phyloP scores from a whole-genome alignment of 2,888 invertebrate genomes.

The Leptopterna dolabrata region DNA sequence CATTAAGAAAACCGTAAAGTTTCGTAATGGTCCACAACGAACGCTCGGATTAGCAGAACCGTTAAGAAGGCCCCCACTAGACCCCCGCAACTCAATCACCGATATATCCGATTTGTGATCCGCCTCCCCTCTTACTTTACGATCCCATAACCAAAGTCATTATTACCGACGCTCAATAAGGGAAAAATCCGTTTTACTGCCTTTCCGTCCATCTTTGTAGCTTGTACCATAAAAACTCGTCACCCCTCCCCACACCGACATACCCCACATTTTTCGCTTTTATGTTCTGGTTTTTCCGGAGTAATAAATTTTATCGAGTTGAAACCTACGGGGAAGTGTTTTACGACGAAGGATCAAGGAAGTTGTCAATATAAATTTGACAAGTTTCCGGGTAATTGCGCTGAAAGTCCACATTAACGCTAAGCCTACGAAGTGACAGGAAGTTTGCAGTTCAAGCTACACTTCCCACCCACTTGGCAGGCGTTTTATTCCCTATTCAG shows the following conservation, averaged over 20 bases:
- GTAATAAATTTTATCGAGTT: conserved; percentile 29
- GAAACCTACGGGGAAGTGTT: not conserved
- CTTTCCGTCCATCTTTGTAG: not conserved
- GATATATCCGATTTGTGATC: conserved; percentile 19
- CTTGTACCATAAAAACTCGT: not conserved
- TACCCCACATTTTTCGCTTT: no score
- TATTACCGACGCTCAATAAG: not conserved
- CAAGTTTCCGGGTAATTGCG: not conserved
- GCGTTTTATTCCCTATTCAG: no score
- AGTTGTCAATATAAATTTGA: not conserved
- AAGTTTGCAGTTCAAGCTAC: no score
- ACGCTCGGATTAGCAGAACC: no score
- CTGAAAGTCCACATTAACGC: not conserved
- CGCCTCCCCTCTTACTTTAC: not conserved
- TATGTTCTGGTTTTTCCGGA: not conserved
- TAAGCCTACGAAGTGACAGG: not conserved
- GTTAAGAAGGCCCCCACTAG: no score
- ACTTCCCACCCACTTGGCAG: no score
- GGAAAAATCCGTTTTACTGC: conserved; percentile 42
- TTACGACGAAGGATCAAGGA: not conserved
- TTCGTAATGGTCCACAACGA: no score
- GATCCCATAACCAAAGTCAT: conserved; percentile 18
- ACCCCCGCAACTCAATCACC: not conserved
- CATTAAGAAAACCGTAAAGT: no score
- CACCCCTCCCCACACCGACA: not conserved